Conservation (phyloP, 2,888 invertebrate species). For the Automeris io region DNA sequence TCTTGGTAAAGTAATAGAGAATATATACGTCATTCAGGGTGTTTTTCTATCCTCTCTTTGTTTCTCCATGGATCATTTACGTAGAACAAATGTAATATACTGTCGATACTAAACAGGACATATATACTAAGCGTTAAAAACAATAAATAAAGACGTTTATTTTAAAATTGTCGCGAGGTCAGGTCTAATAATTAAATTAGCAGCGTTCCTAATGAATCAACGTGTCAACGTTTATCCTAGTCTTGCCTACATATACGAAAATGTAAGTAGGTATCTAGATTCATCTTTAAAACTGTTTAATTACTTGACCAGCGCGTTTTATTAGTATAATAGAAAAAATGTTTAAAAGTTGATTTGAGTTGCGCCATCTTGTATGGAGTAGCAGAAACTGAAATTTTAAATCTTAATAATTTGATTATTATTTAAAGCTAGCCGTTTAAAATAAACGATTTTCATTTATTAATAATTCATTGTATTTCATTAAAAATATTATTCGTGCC, state of each 20-base stretch:
- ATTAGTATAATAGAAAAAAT: background rate
- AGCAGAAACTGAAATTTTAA: too few relatives aligned
- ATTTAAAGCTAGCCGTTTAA: too few relatives aligned
- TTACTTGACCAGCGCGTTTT: background rate
- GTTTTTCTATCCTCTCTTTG: too few relatives aligned
- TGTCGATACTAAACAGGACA: too few relatives aligned
- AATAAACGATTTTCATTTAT: too few relatives aligned
- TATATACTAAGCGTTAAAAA: background rate
- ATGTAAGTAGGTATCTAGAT: too few relatives aligned
- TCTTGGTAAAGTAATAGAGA: too few relatives aligned
- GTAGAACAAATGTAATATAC: background rate
- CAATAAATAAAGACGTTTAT: background rate
- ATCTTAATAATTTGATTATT: too few relatives aligned
- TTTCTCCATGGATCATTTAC: background rate
- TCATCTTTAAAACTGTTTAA: too few relatives aligned
- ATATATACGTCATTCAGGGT: too few relatives aligned
- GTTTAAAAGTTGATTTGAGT: background rate
- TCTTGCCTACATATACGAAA: background rate
- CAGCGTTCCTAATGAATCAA: background rate
- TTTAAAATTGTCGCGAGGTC: background rate
- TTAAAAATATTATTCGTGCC: too few relatives aligned
- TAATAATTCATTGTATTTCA: too few relatives aligned
- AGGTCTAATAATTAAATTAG: slow-evolving; percentile 1
- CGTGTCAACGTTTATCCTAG: background rate
- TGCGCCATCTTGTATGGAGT: slow-evolving; percentile 28